These are phyloP conservation scores for Tachysurus fulvidraco DNA, from an alignment of 2,113 vertebrate species.

Conservation along the genomic window DNA sequence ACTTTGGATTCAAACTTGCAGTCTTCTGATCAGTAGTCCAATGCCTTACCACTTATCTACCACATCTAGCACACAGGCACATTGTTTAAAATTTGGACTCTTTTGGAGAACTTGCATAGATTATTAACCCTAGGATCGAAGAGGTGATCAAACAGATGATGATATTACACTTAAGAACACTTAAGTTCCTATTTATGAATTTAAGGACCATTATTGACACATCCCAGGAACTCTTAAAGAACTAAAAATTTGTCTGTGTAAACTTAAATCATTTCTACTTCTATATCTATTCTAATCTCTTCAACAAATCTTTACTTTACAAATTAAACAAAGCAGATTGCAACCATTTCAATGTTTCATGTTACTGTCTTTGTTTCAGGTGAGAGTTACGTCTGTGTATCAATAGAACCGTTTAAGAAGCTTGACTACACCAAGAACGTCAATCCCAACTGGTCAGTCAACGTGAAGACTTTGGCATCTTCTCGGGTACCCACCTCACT, in stretches of 20 bases:
- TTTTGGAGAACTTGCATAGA: background rate
- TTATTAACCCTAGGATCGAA: background rate
- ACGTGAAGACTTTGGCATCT: constrained; percentile 77
- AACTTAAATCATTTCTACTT: background rate
- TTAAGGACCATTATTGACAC: background rate
- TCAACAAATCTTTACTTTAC: background rate
- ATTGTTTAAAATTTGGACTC: background rate
- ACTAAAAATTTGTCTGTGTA: background rate
- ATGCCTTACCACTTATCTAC: too few relatives aligned
- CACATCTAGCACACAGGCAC: background rate
- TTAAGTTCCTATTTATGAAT: background rate
- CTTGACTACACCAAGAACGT: constrained; percentile 98
- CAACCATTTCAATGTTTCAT: background rate
- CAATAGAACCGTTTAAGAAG: constrained; percentile 93
- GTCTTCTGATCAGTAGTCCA: too few relatives aligned
- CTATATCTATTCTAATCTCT: background rate
- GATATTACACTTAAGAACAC: background rate
- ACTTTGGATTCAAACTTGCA: too few relatives aligned
- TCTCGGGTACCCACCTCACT: constrained; percentile 81
- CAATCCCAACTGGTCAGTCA: constrained; percentile 97
- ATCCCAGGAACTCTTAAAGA: background rate
- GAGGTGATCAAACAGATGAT: background rate
- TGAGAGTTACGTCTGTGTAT: constrained; percentile 96
- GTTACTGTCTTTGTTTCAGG: constrained; percentile 70
- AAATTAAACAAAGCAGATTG: background rate